Evolutionary conservation across 23 tunicate genomes (phyloP).

Genomic region (Ascidia mentula): DNA sequence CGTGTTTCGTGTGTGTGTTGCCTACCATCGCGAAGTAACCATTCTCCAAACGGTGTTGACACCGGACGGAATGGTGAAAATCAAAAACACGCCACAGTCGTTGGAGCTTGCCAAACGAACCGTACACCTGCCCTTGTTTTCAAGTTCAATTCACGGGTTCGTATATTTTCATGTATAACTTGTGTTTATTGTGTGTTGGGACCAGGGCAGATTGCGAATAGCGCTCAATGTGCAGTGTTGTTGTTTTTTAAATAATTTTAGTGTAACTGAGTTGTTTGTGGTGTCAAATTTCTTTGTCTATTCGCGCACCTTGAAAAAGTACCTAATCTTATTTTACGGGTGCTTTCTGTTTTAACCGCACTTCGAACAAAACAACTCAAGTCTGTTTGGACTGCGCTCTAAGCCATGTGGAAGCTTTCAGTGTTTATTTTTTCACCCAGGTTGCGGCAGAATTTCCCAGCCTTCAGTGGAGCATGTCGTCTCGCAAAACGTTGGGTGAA

Average conservation of each 20-base stretch:
- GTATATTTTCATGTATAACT: background rate
- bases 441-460: slow-evolving; percentile 37
- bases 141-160: slow-evolving; percentile 61
- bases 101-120: slow-evolving; percentile 47
- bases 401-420: no score
- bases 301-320: no score
- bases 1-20: slow-evolving; percentile 58
- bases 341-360: no score
- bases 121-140: slow-evolving; percentile 27
- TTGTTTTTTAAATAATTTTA: no score
- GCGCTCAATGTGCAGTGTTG: no score
- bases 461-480: slow-evolving; percentile 49
- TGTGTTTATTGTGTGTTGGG: no score
- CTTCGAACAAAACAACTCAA: no score
- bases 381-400: no score
- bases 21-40: slow-evolving; percentile 56
- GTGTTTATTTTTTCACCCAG: slow-evolving; percentile 33
- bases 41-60: slow-evolving; percentile 38
- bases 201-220: no score
- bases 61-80: slow-evolving; percentile 51
- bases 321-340: no score
- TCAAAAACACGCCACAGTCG: slow-evolving; percentile 41
- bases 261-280: no score
- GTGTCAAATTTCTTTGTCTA: no score
- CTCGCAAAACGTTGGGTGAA: slow-evolving; percentile 76